These are phyloP conservation scores for Dicranocentrus wangi DNA, from an alignment of 2,888 invertebrate species.

Conservation along the genomic window DNA sequence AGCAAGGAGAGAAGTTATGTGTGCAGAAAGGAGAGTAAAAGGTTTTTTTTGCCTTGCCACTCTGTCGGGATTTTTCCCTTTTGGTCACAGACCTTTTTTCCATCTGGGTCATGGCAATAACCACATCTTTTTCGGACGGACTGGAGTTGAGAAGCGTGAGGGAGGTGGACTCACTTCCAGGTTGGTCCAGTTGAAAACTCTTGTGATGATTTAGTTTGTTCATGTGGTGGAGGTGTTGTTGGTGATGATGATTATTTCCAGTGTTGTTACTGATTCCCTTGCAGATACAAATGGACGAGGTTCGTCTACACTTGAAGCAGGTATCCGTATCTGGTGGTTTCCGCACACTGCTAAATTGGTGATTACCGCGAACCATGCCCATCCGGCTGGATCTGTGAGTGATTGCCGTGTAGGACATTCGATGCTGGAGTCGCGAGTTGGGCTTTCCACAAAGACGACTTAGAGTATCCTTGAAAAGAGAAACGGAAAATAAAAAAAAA, in stretches of 20 bases:
- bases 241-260: constrained; percentile 21
- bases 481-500: not conserved
- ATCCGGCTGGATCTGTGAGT: constrained; percentile 67
- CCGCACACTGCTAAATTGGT: constrained; percentile 45
- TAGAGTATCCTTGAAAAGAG: constrained; percentile 65
- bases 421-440: constrained; percentile 63
- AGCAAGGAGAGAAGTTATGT: constrained; percentile 1
- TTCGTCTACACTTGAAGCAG: constrained; percentile 68
- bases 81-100: constrained; percentile 68
- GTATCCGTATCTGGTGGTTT: constrained; percentile 40
- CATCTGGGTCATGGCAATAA: constrained; percentile 65
- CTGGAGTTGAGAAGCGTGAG: constrained; percentile 65
- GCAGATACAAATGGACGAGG: constrained; percentile 66
- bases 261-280: constrained; percentile 60
- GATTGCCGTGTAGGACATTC: constrained; percentile 68
- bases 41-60: constrained; percentile 17
- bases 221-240: constrained; percentile 26
- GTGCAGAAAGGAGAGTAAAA: constrained; percentile 5
- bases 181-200: constrained; percentile 48
- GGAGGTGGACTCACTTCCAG: constrained; percentile 60
- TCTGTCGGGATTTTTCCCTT: constrained; percentile 18
- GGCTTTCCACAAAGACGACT: constrained; percentile 64
- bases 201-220: constrained; percentile 46
- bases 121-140: constrained; percentile 68
- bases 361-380: constrained; percentile 36